Percentiles rank a stretch among this genome's conserved stretches.
Evolutionary conservation across 1,140 invertebrate species (phyloP).

Genomic region (Platyura marginata): DNA sequence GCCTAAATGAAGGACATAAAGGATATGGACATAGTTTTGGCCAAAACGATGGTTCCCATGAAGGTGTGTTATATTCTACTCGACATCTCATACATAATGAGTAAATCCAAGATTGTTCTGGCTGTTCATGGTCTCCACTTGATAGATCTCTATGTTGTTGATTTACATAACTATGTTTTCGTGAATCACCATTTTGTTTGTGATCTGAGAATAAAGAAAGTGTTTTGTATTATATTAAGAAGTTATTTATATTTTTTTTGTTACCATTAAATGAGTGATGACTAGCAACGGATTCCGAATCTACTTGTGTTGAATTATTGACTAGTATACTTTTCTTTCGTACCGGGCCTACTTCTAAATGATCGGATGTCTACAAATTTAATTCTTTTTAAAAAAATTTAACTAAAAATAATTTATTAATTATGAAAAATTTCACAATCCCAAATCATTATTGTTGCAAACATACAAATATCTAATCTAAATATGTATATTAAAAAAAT

Average conservation of each 20-base stretch:
- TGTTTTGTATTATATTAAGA: too few species aligned
- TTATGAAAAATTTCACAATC: too few species aligned
- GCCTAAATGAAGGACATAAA: constrained; percentile 58
- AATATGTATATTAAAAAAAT: too few species aligned
- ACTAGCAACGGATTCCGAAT: constrained; percentile 17
- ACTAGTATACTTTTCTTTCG: constrained; percentile 44
- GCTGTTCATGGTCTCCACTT: constrained; percentile 1
- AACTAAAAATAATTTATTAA: too few species aligned
- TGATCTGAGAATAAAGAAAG: too few species aligned
- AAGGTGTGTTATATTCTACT: constrained; percentile 35
- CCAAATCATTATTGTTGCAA: too few species aligned
- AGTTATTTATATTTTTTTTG: too few species aligned
- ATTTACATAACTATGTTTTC: background rate
- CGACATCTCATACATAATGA: constrained; percentile 21
- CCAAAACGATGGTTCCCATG: constrained; percentile 62
- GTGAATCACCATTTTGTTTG: background rate
- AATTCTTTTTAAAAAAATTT: too few species aligned
- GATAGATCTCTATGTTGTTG: too few species aligned
- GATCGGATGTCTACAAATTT: too few species aligned
- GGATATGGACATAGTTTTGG: constrained; percentile 57
- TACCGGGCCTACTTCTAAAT: constrained; percentile 22
- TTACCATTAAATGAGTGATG: constrained; percentile 9
- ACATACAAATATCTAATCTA: too few species aligned
- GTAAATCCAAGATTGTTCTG: constrained; percentile 21
- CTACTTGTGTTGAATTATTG: constrained; percentile 23